phyloP scores from a whole-genome alignment of 2,888 invertebrate species.

The Nemapogon koenigi region DNA sequence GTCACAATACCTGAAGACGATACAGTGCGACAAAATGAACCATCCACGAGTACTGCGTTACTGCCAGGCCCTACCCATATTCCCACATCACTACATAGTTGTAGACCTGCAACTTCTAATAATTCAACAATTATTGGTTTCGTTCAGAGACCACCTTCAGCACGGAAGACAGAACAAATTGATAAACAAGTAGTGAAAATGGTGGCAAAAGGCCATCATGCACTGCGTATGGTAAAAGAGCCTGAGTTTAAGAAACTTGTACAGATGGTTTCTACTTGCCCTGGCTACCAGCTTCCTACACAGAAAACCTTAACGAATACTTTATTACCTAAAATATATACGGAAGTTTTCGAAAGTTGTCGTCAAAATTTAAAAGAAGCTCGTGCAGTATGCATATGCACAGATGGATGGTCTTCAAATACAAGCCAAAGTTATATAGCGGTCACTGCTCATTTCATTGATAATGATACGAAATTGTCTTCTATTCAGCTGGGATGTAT shows the following conservation, averaged over 20 bases:
- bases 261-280: background rate
- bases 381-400: background rate
- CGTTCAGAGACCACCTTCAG: background rate
- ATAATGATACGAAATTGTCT: background rate
- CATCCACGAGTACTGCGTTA: too few species aligned
- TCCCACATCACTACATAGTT: too few species aligned
- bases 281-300: background rate
- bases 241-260: background rate
- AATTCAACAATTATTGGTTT: too few species aligned
- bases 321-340: background rate
- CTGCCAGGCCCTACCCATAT: too few species aligned
- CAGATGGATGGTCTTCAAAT: background rate
- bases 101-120: too few species aligned
- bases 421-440: background rate
- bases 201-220: background rate
- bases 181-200: background rate
- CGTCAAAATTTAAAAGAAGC: background rate
- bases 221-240: background rate
- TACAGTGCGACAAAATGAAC: too few species aligned
- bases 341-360: background rate
- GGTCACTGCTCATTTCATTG: background rate
- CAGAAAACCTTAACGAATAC: background rate
- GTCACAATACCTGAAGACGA: too few species aligned
- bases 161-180: background rate
- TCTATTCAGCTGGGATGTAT: slow-evolving; percentile 1